Evolutionary conservation across 2,888 invertebrate genomes (phyloP).

Genomic region (Stenotaenia linearis): DNA sequence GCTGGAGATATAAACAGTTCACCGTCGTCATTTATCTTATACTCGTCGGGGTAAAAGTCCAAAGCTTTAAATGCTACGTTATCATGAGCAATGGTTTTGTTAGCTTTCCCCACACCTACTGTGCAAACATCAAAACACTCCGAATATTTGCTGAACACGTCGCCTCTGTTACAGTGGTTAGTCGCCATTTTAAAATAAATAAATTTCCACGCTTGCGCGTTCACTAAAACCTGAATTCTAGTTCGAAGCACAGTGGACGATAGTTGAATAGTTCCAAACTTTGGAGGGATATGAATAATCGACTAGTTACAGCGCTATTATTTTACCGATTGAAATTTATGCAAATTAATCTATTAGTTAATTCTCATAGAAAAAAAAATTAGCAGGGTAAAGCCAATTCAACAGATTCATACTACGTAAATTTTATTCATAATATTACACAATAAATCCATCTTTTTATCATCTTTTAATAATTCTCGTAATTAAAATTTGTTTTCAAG

Average conservation of each 20-base stretch:
- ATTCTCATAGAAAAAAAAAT: no score
- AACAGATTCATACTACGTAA: neutral
- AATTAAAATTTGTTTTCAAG: neutral
- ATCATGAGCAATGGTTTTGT: neutral
- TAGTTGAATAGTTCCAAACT: no score
- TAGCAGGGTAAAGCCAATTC: neutral
- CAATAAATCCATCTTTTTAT: neutral
- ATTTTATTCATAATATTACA: slow-evolving; percentile 19
- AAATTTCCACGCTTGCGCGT: neutral
- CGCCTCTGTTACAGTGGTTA: neutral
- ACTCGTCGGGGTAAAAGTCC: neutral
- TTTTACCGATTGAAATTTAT: no score
- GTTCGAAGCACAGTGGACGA: no score
- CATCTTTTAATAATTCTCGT: neutral
- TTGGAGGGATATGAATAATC: no score
- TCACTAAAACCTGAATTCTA: neutral
- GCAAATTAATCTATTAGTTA: no score
- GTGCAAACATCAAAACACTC: neutral
- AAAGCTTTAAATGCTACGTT: neutral
- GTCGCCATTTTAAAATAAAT: neutral
- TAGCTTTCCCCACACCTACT: neutral
- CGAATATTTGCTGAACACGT: neutral
- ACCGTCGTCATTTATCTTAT: neutral
- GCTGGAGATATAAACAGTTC: neutral
- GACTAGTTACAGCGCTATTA: no score